phyloP scores from a whole-genome alignment of 2,888 invertebrate genomes.

The Drosophila prolongata region DNA sequence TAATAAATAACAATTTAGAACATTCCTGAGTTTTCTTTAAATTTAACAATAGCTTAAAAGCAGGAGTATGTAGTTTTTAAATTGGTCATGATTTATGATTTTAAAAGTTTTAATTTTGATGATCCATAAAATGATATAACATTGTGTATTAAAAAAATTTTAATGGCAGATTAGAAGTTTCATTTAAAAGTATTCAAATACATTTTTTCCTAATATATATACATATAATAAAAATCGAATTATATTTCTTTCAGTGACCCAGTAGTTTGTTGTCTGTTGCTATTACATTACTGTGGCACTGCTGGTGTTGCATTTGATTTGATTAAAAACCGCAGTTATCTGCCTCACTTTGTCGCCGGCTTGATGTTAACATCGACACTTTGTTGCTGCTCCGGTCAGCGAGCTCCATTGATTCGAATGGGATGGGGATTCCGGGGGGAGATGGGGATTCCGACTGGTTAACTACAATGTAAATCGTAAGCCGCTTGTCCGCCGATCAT shows the following conservation, averaged over 20 bases:
- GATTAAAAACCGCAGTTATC: constrained; percentile 79
- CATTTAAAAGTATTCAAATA: too few species aligned
- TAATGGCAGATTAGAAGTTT: too few species aligned
- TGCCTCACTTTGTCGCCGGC: constrained; percentile 73
- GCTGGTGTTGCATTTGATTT: constrained; percentile 70
- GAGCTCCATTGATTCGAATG: constrained; percentile 5
- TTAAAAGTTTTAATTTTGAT: too few species aligned
- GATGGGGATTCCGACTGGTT: constrained; percentile 9
- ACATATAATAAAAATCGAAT: too few species aligned
- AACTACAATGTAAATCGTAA: constrained; percentile 50
- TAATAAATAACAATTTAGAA: too few species aligned
- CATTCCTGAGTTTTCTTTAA: too few species aligned
- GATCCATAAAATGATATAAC: too few species aligned
- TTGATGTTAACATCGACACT: constrained; percentile 71
- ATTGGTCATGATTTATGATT: too few species aligned
- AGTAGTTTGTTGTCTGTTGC: constrained; percentile 23
- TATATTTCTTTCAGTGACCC: neutral
- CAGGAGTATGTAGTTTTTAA: too few species aligned
- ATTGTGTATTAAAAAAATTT: too few species aligned
- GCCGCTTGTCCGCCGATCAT: constrained; percentile 51
- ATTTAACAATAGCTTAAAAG: too few species aligned
- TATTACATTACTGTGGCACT: constrained; percentile 42
- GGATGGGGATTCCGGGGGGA: neutral
- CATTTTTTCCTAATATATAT: too few species aligned
- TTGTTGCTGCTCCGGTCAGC: constrained; percentile 46